A percentile compares a stretch with the other conserved stretches of the same genome.
Evolutionary conservation across 2,797 vertebrate species (phyloP).

Genomic region (Triplophysa bombifrons): DNA sequence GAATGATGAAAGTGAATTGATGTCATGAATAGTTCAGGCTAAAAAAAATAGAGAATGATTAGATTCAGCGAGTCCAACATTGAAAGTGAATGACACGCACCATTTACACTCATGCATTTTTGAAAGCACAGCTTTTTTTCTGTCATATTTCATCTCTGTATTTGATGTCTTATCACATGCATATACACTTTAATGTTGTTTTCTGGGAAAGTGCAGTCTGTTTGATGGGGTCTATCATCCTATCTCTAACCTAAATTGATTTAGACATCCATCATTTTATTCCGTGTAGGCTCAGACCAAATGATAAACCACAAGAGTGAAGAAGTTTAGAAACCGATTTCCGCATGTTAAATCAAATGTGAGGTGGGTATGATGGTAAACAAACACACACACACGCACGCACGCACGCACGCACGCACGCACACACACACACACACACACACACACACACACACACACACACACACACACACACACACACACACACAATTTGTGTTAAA

Average conservation of each 20-base stretch:
- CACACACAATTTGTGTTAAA: no score
- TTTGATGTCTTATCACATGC: slow-evolving; percentile 46
- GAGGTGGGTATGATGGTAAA: background rate
- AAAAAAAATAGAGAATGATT: slow-evolving; percentile 27
- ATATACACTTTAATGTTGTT: slow-evolving; percentile 46
- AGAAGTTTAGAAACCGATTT: background rate
- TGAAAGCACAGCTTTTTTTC: slow-evolving; percentile 43
- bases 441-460: no score
- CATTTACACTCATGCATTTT: slow-evolving; percentile 37
- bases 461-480: no score
- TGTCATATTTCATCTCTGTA: slow-evolving; percentile 46
- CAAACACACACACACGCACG: no score
- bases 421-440: no score
- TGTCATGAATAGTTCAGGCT: slow-evolving; percentile 31
- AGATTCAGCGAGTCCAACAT: slow-evolving; percentile 26
- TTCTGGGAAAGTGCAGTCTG: slow-evolving; percentile 33
- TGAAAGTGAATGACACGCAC: slow-evolving; percentile 33
- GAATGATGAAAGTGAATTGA: slow-evolving; percentile 17
- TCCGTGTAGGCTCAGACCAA: background rate
- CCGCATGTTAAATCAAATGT: slow-evolving; percentile 8
- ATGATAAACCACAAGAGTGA: slow-evolving; percentile 1
- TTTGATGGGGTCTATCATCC: slow-evolving; percentile 44
- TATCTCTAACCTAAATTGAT: slow-evolving; percentile 27
- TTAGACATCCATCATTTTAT: slow-evolving; percentile 13
- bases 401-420: no score